phyloP scores from a whole-genome alignment of 2,797 vertebrate species.

The Melanotaenia nigrans region DNA sequence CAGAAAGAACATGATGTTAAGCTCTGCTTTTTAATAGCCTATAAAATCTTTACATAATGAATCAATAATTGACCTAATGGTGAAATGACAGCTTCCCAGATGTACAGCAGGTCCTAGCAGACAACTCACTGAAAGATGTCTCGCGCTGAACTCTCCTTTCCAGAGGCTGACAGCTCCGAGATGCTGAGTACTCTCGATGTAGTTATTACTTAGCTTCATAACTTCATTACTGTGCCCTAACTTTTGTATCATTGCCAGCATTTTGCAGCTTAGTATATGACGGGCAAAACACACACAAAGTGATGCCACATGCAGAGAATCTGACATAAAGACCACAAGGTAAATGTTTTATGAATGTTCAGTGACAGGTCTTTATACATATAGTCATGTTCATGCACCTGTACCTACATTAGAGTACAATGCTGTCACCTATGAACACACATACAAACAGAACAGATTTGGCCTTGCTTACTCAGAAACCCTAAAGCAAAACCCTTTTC shows the following conservation, averaged over 20 bases:
- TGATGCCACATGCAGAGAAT: conserved; percentile 28
- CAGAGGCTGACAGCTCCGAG: conserved; percentile 30
- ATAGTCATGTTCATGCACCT: background rate
- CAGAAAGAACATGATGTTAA: background rate
- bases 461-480: conserved; percentile 7
- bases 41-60: conserved; percentile 5
- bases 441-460: background rate
- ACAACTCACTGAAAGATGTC: conserved; percentile 31
- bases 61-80: conserved; percentile 5
- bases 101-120: conserved; percentile 20
- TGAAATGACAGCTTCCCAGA: conserved; percentile 8
- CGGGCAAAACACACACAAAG: background rate
- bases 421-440: conserved; percentile 9
- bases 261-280: conserved; percentile 13
- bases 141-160: conserved; percentile 30
- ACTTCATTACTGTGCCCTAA: conserved; percentile 11
- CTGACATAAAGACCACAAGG: conserved; percentile 33
- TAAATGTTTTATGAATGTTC: conserved; percentile 15
- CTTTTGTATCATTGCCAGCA: conserved; percentile 10
- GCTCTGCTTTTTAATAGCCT: background rate
- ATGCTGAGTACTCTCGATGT: conserved; percentile 21
- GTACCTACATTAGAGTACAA: background rate
- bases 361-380: conserved; percentile 16
- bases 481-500: conserved; percentile 21
- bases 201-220: conserved; percentile 28